Conservation (phyloP, 2,113 vertebrate species). For the Nestor notabilis region DNA sequence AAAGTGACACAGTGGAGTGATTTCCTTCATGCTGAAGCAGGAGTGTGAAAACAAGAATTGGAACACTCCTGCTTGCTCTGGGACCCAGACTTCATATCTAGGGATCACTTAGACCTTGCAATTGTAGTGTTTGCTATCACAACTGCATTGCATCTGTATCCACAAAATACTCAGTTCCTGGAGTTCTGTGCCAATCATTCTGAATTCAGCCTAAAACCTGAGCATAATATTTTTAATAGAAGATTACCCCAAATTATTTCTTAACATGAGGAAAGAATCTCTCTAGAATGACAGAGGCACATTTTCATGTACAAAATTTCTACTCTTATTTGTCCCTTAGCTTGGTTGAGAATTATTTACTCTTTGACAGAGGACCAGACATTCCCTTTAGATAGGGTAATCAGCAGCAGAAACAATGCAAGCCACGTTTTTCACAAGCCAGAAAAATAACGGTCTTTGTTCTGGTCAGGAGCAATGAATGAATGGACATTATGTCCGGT, state of each 20-base stretch:
- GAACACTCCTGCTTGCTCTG: not conserved
- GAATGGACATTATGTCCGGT: not conserved
- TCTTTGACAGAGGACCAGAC: not conserved
- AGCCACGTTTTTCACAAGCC: not conserved
- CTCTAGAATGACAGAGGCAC: not conserved
- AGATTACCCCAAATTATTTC: not conserved
- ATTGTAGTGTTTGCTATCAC: not conserved
- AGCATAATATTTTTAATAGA: not conserved
- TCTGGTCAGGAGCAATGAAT: not conserved
- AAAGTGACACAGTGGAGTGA: not conserved
- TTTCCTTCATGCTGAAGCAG: not conserved
- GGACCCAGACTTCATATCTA: not conserved
- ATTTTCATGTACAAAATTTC: not conserved
- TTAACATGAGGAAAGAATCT: not conserved
- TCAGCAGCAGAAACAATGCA: not conserved
- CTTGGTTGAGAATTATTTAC: not conserved
- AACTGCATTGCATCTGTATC: not conserved
- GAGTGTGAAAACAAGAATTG: not conserved
- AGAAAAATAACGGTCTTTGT: slow-evolving; percentile 30
- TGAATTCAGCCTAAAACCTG: not conserved
- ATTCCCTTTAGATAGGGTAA: slow-evolving; percentile 50
- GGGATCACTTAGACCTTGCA: not conserved
- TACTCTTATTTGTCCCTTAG: not conserved
- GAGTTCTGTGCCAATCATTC: not conserved
- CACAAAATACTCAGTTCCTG: not conserved